phyloP scores from a whole-genome alignment of 1,140 invertebrate species.

The Drosophila ananassae region DNA sequence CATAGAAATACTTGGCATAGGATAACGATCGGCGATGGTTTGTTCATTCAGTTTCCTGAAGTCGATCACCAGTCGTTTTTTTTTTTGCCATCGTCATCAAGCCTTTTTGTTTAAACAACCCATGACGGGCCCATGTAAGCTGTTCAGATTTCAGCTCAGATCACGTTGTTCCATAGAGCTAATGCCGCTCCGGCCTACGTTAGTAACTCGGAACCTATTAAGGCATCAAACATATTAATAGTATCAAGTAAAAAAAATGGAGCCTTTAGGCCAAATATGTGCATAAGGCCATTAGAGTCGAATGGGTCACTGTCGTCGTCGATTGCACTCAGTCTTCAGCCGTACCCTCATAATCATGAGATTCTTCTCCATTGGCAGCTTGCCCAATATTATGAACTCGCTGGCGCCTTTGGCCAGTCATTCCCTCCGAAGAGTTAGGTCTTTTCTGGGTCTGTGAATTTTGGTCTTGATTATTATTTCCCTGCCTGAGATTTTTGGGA shows the following conservation, averaged over 20 bases:
- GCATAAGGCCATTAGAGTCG: not conserved
- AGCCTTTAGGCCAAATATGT: slow-evolving; percentile 8
- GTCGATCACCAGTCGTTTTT: slow-evolving; percentile 77
- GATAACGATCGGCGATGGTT: slow-evolving; percentile 82
- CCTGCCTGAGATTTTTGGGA: slow-evolving; percentile 5
- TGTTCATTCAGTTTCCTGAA: slow-evolving; percentile 75
- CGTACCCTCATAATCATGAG: slow-evolving; percentile 8
- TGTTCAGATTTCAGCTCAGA: too few relatives aligned
- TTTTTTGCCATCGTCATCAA: slow-evolving; percentile 39
- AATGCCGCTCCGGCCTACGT: not conserved
- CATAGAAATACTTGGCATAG: slow-evolving; percentile 84
- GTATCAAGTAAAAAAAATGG: slow-evolving; percentile 8
- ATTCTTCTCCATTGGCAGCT: not conserved
- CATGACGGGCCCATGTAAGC: too few relatives aligned
- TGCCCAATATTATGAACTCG: slow-evolving; percentile 7
- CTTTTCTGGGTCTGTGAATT: slow-evolving; percentile 2
- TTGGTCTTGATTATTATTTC: not conserved
- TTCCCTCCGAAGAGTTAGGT: slow-evolving; percentile 6
- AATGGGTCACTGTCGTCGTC: not conserved
- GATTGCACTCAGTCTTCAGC: too few relatives aligned
- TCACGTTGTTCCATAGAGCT: slow-evolving; percentile 5
- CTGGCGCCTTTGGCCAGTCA: not conserved
- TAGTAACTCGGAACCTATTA: not conserved
- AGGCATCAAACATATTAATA: not conserved
- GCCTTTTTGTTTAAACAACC: too few relatives aligned